Conservation (phyloP, 2,113 vertebrate species). For the Mastomys natalensis region DNA sequence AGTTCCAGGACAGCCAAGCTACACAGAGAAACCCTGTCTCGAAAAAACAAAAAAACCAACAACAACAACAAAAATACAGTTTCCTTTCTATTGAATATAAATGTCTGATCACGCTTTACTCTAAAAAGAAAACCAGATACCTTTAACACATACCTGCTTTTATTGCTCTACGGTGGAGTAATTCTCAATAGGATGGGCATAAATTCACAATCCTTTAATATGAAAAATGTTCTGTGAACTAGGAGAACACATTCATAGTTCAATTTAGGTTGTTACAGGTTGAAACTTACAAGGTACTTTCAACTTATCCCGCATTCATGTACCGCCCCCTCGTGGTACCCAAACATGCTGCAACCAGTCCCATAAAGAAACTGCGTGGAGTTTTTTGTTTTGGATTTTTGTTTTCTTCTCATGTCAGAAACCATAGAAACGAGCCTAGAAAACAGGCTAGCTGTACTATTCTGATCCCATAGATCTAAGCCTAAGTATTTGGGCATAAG, state of each 20-base stretch:
- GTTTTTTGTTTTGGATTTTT: background rate
- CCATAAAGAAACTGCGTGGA: background rate
- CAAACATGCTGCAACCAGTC: background rate
- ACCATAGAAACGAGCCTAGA: background rate
- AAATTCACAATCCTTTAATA: constrained; percentile 20
- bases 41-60: too few species aligned
- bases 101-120: constrained; percentile 13
- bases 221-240: background rate
- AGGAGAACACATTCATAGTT: background rate
- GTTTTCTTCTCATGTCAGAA: background rate
- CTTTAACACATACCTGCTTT: background rate
- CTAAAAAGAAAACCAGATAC: background rate
- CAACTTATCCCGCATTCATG: constrained; percentile 58
- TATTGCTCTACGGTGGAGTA: background rate
- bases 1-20: too few species aligned
- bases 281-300: background rate
- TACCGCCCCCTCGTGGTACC: constrained; percentile 82
- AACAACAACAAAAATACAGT: too few species aligned
- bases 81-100: background rate
- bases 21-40: too few species aligned
- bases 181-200: background rate
- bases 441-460: background rate
- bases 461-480: background rate
- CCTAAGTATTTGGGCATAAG: background rate
- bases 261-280: background rate